phyloP scores from a whole-genome alignment of 2,797 vertebrate species.

The Distichodus sexfasciatus region DNA sequence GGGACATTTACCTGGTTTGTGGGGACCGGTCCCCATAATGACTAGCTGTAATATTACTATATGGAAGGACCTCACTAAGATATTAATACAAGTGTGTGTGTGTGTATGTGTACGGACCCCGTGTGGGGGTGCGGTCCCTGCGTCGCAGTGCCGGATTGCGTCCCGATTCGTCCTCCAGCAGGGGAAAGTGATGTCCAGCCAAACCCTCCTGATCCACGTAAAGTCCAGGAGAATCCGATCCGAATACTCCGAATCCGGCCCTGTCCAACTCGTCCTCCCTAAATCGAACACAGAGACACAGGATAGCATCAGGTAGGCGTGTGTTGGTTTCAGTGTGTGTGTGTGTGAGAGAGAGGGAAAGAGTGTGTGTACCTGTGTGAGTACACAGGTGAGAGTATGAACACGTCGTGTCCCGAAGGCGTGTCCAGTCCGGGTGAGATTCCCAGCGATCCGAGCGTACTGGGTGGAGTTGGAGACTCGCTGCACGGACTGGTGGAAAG shows the following conservation, averaged over 20 bases:
- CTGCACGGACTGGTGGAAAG: slow-evolving; percentile 70
- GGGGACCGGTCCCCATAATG: too few species aligned
- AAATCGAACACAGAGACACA: background rate
- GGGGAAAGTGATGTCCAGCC: slow-evolving; percentile 84
- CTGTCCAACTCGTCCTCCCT: slow-evolving; percentile 71
- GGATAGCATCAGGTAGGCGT: background rate
- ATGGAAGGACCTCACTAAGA: too few species aligned
- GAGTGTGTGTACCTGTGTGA: slow-evolving; percentile 69
- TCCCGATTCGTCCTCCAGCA: slow-evolving; percentile 82
- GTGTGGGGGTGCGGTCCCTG: slow-evolving; percentile 87
- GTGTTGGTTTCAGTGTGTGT: background rate
- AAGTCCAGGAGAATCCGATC: slow-evolving; percentile 85
- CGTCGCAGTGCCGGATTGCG: slow-evolving; percentile 82
- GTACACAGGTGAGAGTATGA: slow-evolving; percentile 77
- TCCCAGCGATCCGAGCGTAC: slow-evolving; percentile 66
- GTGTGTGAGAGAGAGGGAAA: background rate
- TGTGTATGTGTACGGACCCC: slow-evolving; percentile 71
- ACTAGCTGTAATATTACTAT: background rate
- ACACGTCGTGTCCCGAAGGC: slow-evolving; percentile 74
- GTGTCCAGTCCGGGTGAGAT: slow-evolving; percentile 73
- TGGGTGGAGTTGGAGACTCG: slow-evolving; percentile 71
- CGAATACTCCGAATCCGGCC: slow-evolving; percentile 83
- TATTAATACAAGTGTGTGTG: background rate
- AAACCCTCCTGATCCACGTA: slow-evolving; percentile 81
- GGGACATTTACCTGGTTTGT: too few species aligned